phyloP scores from a whole-genome alignment of 2,888 invertebrate genomes.

The Eupithecia centaureata region DNA sequence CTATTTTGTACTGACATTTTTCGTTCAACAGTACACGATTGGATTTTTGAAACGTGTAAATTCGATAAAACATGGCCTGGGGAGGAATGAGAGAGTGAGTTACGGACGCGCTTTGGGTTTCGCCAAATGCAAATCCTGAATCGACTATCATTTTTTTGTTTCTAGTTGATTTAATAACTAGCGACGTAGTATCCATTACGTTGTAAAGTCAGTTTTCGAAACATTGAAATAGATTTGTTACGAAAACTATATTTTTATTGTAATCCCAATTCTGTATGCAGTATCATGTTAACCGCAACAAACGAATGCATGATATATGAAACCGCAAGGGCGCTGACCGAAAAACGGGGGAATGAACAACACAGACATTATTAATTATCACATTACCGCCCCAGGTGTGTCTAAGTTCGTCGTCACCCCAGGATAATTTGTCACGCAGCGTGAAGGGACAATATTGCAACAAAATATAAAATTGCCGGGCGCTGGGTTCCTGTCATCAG shows the following conservation, averaged over 20 bases:
- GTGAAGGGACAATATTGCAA: slow-evolving; percentile 50
- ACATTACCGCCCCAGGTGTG: slow-evolving; percentile 19
- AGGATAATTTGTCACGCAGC: slow-evolving; percentile 52
- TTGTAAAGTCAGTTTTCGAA: too few relatives aligned
- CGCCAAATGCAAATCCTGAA: slow-evolving; percentile 30
- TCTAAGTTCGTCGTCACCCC: slow-evolving; percentile 26
- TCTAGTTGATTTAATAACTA: slow-evolving; percentile 23
- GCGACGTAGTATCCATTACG: slow-evolving; percentile 13
- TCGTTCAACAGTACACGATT: slow-evolving; percentile 75
- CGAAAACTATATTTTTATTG: too few relatives aligned
- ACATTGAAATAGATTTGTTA: too few relatives aligned
- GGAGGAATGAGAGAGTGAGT: slow-evolving; percentile 55
- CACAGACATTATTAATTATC: slow-evolving; percentile 23
- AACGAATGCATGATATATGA: slow-evolving; percentile 24
- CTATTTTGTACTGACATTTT: slow-evolving; percentile 80
- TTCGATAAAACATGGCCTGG: slow-evolving; percentile 70
- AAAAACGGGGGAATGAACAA: slow-evolving; percentile 5
- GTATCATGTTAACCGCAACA: slow-evolving; percentile 21
- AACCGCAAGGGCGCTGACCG: slow-evolving; percentile 22
- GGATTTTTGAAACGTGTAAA: slow-evolving; percentile 82
- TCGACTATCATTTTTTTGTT: slow-evolving; percentile 34
- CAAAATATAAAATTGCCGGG: slow-evolving; percentile 56
- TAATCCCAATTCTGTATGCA: slow-evolving; percentile 19
- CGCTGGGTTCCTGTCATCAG: slow-evolving; percentile 57
- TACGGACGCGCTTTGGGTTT: slow-evolving; percentile 46